These are phyloP conservation scores for Epinotia ramella DNA, from an alignment of 2,888 invertebrate species.

Conservation along the genomic window DNA sequence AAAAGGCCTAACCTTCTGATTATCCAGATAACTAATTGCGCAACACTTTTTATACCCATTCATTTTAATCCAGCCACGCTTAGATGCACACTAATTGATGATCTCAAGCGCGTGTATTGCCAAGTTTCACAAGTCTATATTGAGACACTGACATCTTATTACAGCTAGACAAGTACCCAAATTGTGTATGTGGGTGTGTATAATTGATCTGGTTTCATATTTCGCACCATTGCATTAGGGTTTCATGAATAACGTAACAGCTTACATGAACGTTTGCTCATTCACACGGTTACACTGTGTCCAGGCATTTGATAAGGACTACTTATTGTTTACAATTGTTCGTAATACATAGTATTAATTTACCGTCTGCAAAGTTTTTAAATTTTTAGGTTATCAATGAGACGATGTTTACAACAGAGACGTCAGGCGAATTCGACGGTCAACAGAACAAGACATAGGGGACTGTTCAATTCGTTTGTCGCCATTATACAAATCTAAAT, in stretches of 20 bases:
- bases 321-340: conserved; percentile 23
- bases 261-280: conserved; percentile 15
- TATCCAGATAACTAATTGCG: conserved; percentile 5
- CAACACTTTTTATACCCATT: conserved; percentile 16
- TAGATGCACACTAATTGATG: conserved; percentile 54
- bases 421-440: neutral
- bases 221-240: conserved; percentile 32
- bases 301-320: conserved; percentile 16
- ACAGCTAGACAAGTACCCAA: conserved; percentile 24
- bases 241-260: conserved; percentile 21
- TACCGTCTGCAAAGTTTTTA: neutral
- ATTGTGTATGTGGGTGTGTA: conserved; percentile 3
- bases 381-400: neutral
- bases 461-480: no score
- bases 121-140: conserved; percentile 68
- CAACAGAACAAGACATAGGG: neutral
- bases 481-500: no score
- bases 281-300: conserved; percentile 31
- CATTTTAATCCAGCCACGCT: conserved; percentile 46
- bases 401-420: neutral
- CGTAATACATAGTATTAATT: neutral
- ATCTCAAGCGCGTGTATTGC: conserved; percentile 62
- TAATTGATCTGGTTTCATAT: conserved; percentile 33
- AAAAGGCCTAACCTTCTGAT: conserved; percentile 19
- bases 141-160: conserved; percentile 49